Conservation (phyloP, 1,140 invertebrate species). For the Zaprionus taronus region DNA sequence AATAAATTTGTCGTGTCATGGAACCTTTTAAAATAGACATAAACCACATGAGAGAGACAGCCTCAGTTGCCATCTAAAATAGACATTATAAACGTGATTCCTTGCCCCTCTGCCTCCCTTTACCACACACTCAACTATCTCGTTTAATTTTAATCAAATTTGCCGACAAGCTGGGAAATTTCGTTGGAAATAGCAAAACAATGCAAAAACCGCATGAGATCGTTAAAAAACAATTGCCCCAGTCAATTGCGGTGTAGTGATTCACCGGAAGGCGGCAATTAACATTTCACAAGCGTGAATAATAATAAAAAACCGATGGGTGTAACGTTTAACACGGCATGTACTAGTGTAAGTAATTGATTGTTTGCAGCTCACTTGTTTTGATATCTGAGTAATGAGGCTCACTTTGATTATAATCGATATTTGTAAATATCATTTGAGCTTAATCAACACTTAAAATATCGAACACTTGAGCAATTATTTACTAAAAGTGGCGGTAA, state of each 20-base stretch:
- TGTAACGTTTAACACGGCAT: too few relatives aligned
- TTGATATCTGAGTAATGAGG: background rate
- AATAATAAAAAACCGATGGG: constrained; percentile 37
- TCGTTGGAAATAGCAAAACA: background rate
- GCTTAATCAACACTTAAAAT: background rate
- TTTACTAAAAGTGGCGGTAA: background rate
- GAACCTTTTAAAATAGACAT: background rate
- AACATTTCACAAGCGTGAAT: constrained; percentile 48
- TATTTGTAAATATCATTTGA: background rate
- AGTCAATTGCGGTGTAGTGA: constrained; percentile 62
- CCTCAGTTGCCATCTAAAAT: background rate
- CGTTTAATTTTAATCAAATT: constrained; percentile 16
- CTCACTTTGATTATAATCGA: background rate
- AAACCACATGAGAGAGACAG: background rate
- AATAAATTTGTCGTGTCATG: constrained; percentile 3
- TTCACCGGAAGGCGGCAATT: constrained; percentile 58
- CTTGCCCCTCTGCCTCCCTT: background rate
- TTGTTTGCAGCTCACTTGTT: background rate
- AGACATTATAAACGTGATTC: background rate
- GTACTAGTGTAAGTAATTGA: too few relatives aligned
- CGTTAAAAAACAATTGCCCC: constrained; percentile 48
- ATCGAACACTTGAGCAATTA: background rate
- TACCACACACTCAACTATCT: background rate
- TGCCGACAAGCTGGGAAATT: constrained; percentile 9
- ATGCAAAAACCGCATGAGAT: constrained; percentile 18